Evolutionary conservation across 2,888 invertebrate species (phyloP).

Genomic region (Synanthedon formicaeformis): DNA sequence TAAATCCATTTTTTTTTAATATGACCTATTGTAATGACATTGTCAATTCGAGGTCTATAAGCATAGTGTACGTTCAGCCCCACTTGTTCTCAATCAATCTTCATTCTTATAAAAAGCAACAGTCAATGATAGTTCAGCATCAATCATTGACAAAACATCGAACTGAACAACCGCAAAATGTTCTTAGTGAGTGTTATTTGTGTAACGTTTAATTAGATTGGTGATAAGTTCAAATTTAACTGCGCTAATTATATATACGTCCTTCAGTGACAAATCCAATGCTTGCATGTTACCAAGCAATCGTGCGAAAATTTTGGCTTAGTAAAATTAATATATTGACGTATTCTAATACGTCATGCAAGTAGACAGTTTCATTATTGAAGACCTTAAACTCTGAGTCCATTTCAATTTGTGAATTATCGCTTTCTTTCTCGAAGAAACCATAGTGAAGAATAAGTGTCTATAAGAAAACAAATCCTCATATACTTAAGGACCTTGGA

Average conservation of each 20-base stretch:
- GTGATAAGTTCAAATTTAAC: too few relatives aligned
- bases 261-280: neutral
- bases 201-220: neutral
- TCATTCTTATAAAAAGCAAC: slow-evolving; percentile 51
- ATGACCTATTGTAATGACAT: slow-evolving; percentile 45
- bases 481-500: too few relatives aligned
- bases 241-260: neutral
- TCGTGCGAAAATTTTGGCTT: neutral
- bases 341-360: too few relatives aligned
- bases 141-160: slow-evolving; percentile 38
- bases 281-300: neutral
- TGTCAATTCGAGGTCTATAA: slow-evolving; percentile 34
- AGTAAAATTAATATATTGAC: too few relatives aligned
- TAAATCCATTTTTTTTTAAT: slow-evolving; percentile 34
- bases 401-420: too few relatives aligned
- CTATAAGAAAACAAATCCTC: too few relatives aligned
- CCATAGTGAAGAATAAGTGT: too few relatives aligned
- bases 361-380: too few relatives aligned
- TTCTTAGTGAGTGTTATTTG: slow-evolving; percentile 42
- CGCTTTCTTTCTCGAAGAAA: too few relatives aligned
- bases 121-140: slow-evolving; percentile 31
- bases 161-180: slow-evolving; percentile 43
- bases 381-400: too few relatives aligned
- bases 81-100: slow-evolving; percentile 44
- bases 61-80: slow-evolving; percentile 35